Evolutionary conservation across 1,140 invertebrate genomes (phyloP).

Genomic region (Drosophila cardini): DNA sequence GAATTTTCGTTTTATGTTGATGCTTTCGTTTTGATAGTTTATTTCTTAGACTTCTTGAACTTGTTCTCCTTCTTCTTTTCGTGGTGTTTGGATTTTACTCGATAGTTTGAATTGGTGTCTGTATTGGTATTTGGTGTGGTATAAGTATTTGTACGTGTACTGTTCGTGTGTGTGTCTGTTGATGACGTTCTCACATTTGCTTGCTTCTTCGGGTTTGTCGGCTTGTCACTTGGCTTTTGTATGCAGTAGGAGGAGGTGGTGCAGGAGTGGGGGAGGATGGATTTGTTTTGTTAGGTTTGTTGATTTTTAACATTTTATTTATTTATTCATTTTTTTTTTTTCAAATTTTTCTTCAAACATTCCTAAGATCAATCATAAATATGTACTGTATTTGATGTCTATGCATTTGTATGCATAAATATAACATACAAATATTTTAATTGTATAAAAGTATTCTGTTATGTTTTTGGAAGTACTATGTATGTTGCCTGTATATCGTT

Average conservation of each 20-base stretch:
- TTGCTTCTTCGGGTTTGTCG: neutral
- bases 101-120: neutral
- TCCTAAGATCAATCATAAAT: neutral
- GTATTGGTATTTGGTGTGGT: neutral
- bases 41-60: neutral
- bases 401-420: conserved; percentile 13
- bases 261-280: too few species aligned
- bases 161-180: conserved; percentile 2
- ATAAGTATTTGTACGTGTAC: neutral
- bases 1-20: neutral
- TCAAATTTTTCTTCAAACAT: neutral
- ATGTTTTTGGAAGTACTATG: conserved; percentile 64
- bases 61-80: neutral
- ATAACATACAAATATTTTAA: conserved; percentile 34
- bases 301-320: neutral
- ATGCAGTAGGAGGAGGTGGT: neutral
- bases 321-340: neutral
- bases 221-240: neutral
- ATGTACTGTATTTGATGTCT: conserved; percentile 1
- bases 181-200: neutral
- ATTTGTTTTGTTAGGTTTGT: neutral
- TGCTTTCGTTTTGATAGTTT: neutral
- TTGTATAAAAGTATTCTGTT: conserved; percentile 32
- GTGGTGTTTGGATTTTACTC: neutral
- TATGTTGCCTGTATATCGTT: conserved; percentile 77